Percentiles rank a stretch among this genome's conserved stretches.
Evolutionary conservation across 2,888 invertebrate species (phyloP).

Genomic region (Sympetrum striolatum): DNA sequence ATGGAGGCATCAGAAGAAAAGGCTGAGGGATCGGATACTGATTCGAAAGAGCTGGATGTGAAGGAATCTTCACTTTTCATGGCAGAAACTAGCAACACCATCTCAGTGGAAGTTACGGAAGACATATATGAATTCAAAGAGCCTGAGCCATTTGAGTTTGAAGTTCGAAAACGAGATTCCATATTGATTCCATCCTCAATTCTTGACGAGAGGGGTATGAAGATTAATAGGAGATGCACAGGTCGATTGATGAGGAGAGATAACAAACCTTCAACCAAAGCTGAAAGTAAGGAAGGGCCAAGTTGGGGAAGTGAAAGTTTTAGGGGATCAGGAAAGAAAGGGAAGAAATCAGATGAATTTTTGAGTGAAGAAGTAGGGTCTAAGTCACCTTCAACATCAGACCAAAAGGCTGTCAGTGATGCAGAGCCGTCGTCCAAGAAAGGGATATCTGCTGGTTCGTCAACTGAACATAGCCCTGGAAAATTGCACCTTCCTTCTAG

Average conservation of each 20-base stretch:
- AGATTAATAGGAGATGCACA: conserved; percentile 51
- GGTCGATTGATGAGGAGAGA: conserved; percentile 49
- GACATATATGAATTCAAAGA: conserved; percentile 91
- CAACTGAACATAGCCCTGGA: not conserved
- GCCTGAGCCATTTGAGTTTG: conserved; percentile 86
- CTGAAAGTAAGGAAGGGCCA: not conserved
- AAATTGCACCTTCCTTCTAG: not conserved
- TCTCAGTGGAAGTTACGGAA: conserved; percentile 54
- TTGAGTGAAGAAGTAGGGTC: conserved; percentile 39
- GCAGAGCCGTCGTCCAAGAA: conserved; percentile 29
- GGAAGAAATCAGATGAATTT: conserved; percentile 7
- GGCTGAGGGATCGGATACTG: conserved; percentile 48
- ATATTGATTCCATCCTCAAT: not conserved
- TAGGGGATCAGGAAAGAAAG: not conserved
- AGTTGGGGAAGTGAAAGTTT: not conserved
- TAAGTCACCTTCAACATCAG: not conserved
- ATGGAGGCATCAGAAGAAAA: conserved; percentile 46
- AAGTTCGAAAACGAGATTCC: conserved; percentile 65
- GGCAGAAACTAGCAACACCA: conserved; percentile 47
- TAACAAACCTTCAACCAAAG: conserved; percentile 44
- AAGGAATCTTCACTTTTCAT: conserved; percentile 49
- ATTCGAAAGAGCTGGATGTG: conserved; percentile 51
- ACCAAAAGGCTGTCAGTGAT: conserved; percentile 14
- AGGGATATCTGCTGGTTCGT: not conserved
- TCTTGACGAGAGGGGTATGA: conserved; percentile 50